Evolutionary conservation across 2,888 invertebrate species (phyloP), one percentile per base, ranked within the genome.

Genomic region (Melieria omissa): DNA sequence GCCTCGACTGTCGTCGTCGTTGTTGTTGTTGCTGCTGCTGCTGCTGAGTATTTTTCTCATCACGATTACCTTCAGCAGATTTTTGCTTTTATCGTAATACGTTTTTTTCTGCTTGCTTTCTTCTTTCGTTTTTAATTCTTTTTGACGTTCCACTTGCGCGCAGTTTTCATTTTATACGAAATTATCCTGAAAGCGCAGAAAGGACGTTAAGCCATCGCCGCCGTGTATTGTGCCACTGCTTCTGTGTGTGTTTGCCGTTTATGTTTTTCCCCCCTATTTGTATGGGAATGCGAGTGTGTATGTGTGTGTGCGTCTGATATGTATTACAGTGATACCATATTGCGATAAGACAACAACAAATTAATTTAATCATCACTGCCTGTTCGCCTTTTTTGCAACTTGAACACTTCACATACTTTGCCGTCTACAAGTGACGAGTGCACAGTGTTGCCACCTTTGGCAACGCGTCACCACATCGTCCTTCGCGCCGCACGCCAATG

Each of bases 351-450:
- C 65, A 65, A 57, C 70, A 70, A 52, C 70, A 70, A 65, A 70
- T 70, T 70, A 70, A 70, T 70, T 70, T 70, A 65, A 70, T 65
- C 62, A 70, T 65, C 65, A 70, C 63, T 14, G 46, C 45, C 62
- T 8, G 42, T 63, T 63, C 14, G 46, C 12, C 44, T 65, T 64
- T 70, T 65, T 47, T 55, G 45, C 55, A 46, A 46, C 54, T 65
- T 65, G 45, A 65, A 65, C 57, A 46, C 29, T 65, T 65, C 45
- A 29, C 55, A 29, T 65, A 29, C 29, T 29, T 29, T 29, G 29
- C 29, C 29, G 29, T 2, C 29, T 29, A 29, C 3, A 29, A 29
- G 29, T 29, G 29, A 29, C 29, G 29, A 29, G 29, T 29, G 29
- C 29, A 29, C 29, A 29, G 45, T 45, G 57, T 47, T 42, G 60